Percentiles rank a stretch among this genome's conserved stretches.
Evolutionary conservation across 2,113 vertebrate genomes (phyloP).

Genomic region (Megaleporinus macrocephalus): DNA sequence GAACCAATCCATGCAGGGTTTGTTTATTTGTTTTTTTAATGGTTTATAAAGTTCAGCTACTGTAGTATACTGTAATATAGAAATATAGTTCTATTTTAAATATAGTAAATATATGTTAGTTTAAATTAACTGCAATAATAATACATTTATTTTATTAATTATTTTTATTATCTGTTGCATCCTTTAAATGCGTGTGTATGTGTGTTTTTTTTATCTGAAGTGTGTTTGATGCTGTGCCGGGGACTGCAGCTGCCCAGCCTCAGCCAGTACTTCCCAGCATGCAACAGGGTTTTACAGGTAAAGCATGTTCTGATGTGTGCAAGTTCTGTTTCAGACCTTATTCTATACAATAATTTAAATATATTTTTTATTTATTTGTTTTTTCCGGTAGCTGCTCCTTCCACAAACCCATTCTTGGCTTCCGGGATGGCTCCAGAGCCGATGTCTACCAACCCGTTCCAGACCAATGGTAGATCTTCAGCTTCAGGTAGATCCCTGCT

Average conservation of each 20-base stretch:
- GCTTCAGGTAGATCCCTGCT: conserved; percentile 72
- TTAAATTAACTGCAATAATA: too few relatives aligned
- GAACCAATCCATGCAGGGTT: too few relatives aligned
- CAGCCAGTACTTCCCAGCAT: conserved; percentile 84
- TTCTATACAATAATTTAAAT: too few relatives aligned
- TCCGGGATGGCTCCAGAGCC: conserved; percentile 85
- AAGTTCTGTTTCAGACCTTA: too few relatives aligned
- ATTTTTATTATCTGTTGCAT: neutral
- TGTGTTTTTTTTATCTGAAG: conserved; percentile 55
- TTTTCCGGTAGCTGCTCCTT: conserved; percentile 80
- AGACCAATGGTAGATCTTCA: conserved; percentile 87
- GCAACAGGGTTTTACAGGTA: conserved; percentile 92
- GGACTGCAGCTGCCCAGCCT: conserved; percentile 85
- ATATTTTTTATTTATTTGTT: neutral
- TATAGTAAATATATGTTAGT: too few relatives aligned
- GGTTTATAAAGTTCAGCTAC: too few relatives aligned
- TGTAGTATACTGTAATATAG: too few relatives aligned
- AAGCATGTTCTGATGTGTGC: neutral
- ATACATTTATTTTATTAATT: neutral
- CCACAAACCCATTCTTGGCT: conserved; percentile 94
- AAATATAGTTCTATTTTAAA: too few relatives aligned
- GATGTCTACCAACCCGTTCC: conserved; percentile 95
- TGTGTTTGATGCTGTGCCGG: conserved; percentile 89
- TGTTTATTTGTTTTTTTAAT: too few relatives aligned
- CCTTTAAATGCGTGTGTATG: neutral